Evolutionary conservation across 2,797 vertebrate genomes (phyloP).

Genomic region (Lophius americanus): DNA sequence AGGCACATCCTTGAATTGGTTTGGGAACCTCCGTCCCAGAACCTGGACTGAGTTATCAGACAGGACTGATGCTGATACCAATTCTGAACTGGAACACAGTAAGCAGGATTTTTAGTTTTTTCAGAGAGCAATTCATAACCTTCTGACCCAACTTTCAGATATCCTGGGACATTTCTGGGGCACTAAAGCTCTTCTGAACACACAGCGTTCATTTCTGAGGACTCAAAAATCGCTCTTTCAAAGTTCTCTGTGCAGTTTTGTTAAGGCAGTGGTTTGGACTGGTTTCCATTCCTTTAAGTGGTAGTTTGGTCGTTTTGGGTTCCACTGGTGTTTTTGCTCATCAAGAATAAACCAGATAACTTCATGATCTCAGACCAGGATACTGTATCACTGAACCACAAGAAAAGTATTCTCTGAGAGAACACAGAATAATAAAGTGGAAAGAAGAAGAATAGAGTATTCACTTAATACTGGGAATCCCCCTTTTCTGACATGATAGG

Average conservation of each 20-base stretch:
- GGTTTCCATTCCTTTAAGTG: not conserved
- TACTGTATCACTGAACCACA: not conserved
- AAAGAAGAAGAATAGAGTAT: not conserved
- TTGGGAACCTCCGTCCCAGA: no score
- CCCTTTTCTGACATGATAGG: not conserved
- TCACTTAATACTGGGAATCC: not conserved
- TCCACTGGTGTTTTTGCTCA: not conserved
- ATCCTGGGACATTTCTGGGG: no score
- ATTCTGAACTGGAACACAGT: no score
- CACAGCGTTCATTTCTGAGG: no score
- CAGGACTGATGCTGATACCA: no score
- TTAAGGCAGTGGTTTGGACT: not conserved
- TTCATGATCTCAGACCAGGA: not conserved
- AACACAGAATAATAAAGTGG: not conserved
- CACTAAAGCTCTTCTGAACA: no score
- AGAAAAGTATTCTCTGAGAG: not conserved
- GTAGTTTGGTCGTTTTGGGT: not conserved
- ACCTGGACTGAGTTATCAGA: no score
- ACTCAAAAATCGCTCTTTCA: no score
- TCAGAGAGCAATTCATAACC: no score
- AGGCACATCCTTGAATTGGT: no score
- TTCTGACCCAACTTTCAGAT: no score
- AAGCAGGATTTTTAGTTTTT: no score
- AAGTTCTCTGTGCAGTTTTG: not conserved
- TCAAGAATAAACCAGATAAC: not conserved